These are phyloP conservation scores for Centroberyx gerrardi DNA, from an alignment of 2,797 vertebrate genomes.

Conservation along the genomic window DNA sequence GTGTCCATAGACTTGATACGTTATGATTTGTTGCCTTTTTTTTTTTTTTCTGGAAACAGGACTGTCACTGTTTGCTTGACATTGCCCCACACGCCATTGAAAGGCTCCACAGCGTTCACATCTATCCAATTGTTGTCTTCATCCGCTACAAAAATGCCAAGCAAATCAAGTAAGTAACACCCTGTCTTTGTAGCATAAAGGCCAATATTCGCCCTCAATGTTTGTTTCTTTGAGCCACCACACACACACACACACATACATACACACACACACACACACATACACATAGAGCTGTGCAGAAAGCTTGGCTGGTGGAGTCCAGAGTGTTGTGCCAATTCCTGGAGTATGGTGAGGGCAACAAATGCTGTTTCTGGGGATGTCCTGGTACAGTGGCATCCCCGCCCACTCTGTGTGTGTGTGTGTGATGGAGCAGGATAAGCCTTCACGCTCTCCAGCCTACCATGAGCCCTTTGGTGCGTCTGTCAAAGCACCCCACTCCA, in stretches of 20 bases:
- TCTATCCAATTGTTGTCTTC: constrained; percentile 97
- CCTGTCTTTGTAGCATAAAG: constrained; percentile 1
- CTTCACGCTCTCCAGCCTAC: constrained; percentile 44
- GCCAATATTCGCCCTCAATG: neutral
- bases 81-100: constrained; percentile 97
- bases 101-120: constrained; percentile 95
- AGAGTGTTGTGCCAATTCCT: neutral
- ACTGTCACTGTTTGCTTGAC: constrained; percentile 97
- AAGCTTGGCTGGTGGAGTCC: neutral
- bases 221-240: constrained; percentile 16
- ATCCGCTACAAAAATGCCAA: constrained; percentile 99
- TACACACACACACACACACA: neutral
- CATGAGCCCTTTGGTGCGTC: constrained; percentile 36
- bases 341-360: neutral
- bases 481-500: constrained; percentile 29
- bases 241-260: constrained; percentile 4
- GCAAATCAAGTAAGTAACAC: constrained; percentile 95
- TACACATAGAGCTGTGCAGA: neutral
- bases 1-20: neutral
- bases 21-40: constrained; percentile 5
- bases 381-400: neutral
- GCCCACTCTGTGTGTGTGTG: neutral
- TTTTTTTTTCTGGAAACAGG: constrained; percentile 79
- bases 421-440: constrained; percentile 48
- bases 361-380: constrained; percentile 7